These are phyloP conservation scores for Mesochorus sp. DNA, from an alignment of 2,888 invertebrate species.

Conservation along the genomic window DNA sequence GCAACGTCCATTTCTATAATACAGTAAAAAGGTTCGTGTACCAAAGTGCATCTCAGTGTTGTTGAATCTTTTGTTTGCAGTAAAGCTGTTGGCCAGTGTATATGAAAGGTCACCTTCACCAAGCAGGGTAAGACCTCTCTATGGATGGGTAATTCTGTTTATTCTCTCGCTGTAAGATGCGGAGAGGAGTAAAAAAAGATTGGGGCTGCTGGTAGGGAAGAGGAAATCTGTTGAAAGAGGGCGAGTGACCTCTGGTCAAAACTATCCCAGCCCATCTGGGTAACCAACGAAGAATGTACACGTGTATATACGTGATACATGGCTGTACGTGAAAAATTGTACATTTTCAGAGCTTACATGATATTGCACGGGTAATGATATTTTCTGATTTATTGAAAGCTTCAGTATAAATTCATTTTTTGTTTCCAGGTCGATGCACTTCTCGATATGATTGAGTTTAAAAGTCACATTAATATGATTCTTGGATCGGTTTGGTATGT, in stretches of 20 bases:
- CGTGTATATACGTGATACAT: not conserved
- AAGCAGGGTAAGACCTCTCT: conserved; percentile 29
- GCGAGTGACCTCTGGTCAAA: not conserved
- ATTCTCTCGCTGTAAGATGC: conserved; percentile 68
- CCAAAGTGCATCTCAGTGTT: conserved; percentile 24
- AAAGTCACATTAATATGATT: not conserved
- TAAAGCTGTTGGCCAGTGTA: conserved; percentile 3
- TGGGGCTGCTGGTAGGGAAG: conserved; percentile 30
- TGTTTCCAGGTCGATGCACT: not conserved
- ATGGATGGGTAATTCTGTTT: conserved; percentile 73
- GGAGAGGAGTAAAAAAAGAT: not conserved
- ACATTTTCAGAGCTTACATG: conserved; percentile 10
- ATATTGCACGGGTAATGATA: not conserved
- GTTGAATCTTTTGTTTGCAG: conserved; percentile 50
- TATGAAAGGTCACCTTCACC: conserved; percentile 67
- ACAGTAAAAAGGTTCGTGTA: not conserved
- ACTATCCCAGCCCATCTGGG: conserved; percentile 1
- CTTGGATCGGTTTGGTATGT: too few relatives aligned
- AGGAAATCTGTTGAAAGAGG: conserved; percentile 9
- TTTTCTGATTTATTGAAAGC: not conserved
- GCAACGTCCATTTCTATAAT: not conserved
- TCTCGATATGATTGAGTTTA: not conserved
- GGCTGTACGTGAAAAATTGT: not conserved
- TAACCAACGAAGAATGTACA: not conserved
- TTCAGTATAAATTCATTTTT: not conserved